Conservation (phyloP, 2,888 invertebrate species). For the Aromia moschata region DNA sequence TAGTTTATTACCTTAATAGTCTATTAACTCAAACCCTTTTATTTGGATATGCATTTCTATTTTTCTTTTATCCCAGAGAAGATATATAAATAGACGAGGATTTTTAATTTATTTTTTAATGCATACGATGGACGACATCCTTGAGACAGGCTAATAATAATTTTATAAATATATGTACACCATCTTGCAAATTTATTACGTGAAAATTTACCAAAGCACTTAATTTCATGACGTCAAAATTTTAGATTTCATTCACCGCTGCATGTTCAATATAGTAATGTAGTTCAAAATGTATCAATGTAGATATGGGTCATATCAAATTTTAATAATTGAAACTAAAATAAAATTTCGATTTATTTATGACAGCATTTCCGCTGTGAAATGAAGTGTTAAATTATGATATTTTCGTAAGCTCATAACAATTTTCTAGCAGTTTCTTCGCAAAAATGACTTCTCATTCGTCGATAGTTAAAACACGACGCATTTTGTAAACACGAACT, state of each 20-base stretch:
- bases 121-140: background rate
- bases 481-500: too few relatives aligned
- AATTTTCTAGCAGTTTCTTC: background rate
- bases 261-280: background rate
- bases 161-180: conserved; percentile 1
- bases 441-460: background rate
- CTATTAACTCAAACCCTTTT: too few relatives aligned
- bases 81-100: too few relatives aligned
- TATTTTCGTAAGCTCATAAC: background rate
- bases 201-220: conserved; percentile 12
- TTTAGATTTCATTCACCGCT: background rate
- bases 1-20: too few relatives aligned
- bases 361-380: background rate
- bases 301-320: background rate
- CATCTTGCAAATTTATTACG: conserved; percentile 2
- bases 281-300: too few relatives aligned
- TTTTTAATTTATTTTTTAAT: conserved; percentile 1
- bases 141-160: background rate
- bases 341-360: conserved; percentile 1
- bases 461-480: too few relatives aligned
- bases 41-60: too few relatives aligned
- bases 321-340: background rate
- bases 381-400: conserved; percentile 1
- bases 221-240: background rate
- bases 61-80: too few relatives aligned